These are phyloP conservation scores for Doryteuthis pealeii DNA, from an alignment of 1,140 invertebrate genomes.

Conservation along the genomic window DNA sequence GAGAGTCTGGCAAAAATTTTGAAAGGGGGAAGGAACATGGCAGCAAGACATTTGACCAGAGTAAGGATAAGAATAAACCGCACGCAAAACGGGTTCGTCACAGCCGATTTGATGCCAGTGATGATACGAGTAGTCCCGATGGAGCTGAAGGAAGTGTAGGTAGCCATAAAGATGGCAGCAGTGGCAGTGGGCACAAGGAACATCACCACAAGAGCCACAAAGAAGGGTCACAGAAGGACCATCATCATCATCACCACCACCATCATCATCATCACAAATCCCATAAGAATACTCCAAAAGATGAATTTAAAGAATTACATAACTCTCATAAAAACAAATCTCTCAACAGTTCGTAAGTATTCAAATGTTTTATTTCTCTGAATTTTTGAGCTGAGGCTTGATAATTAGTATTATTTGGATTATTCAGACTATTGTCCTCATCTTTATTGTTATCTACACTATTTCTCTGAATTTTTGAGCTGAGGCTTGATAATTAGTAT, in stretches of 20 bases:
- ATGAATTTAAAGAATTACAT: constrained; percentile 1
- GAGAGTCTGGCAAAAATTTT: not conserved
- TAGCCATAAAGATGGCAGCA: not conserved
- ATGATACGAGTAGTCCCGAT: constrained; percentile 15
- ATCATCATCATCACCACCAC: not conserved
- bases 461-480: no score
- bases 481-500: no score
- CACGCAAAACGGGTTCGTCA: constrained; percentile 20
- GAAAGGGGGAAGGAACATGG: not conserved
- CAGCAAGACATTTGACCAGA: not conserved
- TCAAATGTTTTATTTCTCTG: not conserved
- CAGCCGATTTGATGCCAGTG: constrained; percentile 22
- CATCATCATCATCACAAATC: constrained; percentile 8
- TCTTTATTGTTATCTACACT: no score
- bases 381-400: no score
- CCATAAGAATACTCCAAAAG: not conserved
- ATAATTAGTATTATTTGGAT: no score
- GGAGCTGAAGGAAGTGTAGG: constrained; percentile 1
- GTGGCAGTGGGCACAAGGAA: constrained; percentile 13
- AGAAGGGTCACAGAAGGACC: not conserved
- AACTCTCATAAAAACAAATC: constrained; percentile 7
- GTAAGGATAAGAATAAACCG: constrained; percentile 15
- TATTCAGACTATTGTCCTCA: no score
- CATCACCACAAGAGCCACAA: not conserved
- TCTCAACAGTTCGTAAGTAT: constrained; percentile 2